Conservation (phyloP, 2,113 vertebrate genomes). For the Hemiscyllium ocellatum region DNA sequence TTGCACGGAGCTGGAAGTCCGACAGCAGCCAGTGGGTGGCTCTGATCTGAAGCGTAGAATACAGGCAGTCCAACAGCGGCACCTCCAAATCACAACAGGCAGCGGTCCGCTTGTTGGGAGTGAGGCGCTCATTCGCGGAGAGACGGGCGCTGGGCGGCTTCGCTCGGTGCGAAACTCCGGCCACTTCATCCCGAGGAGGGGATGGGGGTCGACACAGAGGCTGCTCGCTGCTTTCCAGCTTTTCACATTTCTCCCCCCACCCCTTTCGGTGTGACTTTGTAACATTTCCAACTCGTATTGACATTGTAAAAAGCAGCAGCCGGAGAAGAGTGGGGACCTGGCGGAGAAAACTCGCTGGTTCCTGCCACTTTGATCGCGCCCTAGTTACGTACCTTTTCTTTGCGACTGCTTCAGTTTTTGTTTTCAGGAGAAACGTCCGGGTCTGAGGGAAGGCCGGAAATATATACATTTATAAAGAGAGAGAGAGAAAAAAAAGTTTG, state of each 20-base stretch:
- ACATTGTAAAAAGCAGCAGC: neutral
- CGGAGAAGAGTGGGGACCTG: neutral
- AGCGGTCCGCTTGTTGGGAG: neutral
- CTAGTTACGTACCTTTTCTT: neutral
- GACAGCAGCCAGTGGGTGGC: slow-evolving; percentile 14
- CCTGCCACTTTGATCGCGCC: neutral
- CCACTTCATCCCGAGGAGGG: neutral
- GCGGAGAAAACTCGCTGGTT: neutral
- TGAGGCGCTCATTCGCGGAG: neutral
- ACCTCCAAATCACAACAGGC: no score
- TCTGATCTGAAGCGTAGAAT: neutral
- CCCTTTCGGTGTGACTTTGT: neutral
- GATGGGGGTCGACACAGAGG: neutral
- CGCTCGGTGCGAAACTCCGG: neutral
- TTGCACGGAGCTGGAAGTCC: neutral
- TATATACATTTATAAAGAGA: no score
- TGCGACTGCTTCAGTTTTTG: no score
- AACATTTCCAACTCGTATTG: neutral
- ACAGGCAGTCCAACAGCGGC: no score
- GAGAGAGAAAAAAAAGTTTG: neutral
- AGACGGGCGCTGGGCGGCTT: neutral
- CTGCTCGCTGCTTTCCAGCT: neutral
- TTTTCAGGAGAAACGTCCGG: neutral
- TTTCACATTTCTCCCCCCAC: neutral
- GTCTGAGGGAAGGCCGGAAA: neutral